A percentile compares a stretch with the other conserved stretches of the same genome.
Conservation (phyloP, 2,888 invertebrate genomes). For the Oligia fasciuncula region DNA sequence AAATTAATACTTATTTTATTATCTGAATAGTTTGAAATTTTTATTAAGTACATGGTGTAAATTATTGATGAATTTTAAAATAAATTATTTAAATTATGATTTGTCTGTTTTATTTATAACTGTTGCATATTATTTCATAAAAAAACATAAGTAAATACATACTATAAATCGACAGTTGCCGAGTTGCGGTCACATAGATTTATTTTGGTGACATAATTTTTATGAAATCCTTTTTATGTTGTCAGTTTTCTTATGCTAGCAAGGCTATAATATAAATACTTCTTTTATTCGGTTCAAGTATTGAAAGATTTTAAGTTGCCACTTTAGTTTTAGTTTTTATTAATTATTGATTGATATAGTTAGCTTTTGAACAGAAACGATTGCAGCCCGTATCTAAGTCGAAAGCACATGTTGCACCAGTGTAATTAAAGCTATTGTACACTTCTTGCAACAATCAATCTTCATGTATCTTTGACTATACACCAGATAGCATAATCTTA, state of each 20-base stretch:
- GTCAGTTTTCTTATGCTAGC: background rate
- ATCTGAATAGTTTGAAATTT: constrained; percentile 71
- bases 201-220: background rate
- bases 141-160: too few relatives aligned
- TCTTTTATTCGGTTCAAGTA: background rate
- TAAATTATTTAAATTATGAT: constrained; percentile 82
- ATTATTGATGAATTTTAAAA: constrained; percentile 83
- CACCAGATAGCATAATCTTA: too few relatives aligned
- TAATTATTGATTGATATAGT: background rate
- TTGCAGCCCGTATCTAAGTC: background rate
- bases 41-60: constrained; percentile 81
- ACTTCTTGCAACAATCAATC: background rate
- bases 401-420: background rate
- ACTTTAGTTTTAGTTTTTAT: background rate
- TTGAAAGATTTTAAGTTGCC: background rate
- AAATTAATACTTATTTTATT: constrained; percentile 64
- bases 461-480: background rate
- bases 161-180: background rate
- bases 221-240: background rate
- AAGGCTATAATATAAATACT: background rate
- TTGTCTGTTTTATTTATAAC: constrained; percentile 60
- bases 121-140: too few relatives aligned
- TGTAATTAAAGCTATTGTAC: too few relatives aligned
- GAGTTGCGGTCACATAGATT: background rate
- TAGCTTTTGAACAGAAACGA: background rate